Percentiles rank a stretch among this genome's conserved stretches.
phyloP scores from a whole-genome alignment of 2,113 vertebrate species.

The Nothobranchius kuhntae region DNA sequence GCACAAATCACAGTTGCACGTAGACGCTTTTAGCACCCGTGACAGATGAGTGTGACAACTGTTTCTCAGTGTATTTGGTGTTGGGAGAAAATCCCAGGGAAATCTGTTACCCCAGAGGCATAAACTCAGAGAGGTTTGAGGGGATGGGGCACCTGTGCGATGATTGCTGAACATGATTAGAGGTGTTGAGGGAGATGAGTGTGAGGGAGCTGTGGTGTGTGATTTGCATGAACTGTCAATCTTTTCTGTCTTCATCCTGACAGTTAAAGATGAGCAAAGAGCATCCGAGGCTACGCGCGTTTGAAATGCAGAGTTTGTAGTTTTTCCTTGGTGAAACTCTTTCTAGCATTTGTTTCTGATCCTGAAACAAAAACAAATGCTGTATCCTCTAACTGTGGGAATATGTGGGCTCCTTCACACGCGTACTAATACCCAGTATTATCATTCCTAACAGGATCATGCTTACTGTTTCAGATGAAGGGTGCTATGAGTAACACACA shows the following conservation, averaged over 20 bases:
- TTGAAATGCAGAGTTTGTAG: conserved; percentile 8
- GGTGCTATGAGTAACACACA: conserved; percentile 59
- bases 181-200: conserved; percentile 43
- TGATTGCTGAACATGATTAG: conserved; percentile 62
- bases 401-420: conserved; percentile 27
- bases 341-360: conserved; percentile 4
- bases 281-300: conserved; percentile 41
- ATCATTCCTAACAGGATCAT: conserved; percentile 66
- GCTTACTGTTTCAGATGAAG: conserved; percentile 52
- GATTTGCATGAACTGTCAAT: conserved; percentile 72
- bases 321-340: conserved; percentile 10
- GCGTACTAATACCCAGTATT: conserved; percentile 41
- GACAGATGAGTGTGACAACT: conserved; percentile 62
- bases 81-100: conserved; percentile 66
- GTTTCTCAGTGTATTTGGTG: conserved; percentile 28
- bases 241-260: conserved; percentile 49
- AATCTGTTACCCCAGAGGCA: conserved; percentile 51
- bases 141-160: conserved; percentile 57
- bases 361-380: conserved; percentile 38
- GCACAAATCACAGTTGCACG: conserved; percentile 11
- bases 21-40: conserved; percentile 28
- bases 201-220: conserved; percentile 50
- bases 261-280: conserved; percentile 38
- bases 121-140: conserved; percentile 53
- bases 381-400: conserved; percentile 23